Percentiles rank a stretch among this genome's conserved stretches.
These are phyloP conservation scores for Perca flavescens DNA, from an alignment of 2,113 vertebrate genomes.

Conservation along the genomic window DNA sequence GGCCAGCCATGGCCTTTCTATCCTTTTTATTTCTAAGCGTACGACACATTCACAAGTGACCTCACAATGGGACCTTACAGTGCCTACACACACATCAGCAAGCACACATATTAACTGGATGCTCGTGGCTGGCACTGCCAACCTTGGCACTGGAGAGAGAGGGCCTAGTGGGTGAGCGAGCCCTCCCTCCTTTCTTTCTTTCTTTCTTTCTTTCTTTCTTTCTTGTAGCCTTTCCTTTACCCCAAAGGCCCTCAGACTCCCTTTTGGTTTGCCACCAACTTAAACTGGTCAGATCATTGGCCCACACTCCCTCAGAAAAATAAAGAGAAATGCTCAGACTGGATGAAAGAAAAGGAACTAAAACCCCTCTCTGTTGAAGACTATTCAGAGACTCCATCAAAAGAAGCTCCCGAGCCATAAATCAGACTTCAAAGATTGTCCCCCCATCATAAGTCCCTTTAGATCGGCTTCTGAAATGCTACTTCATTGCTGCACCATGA, in stretches of 20 bases:
- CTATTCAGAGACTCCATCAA: constrained; percentile 69
- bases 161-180: constrained; percentile 58
- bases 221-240: constrained; percentile 40
- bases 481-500: constrained; percentile 53
- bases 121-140: constrained; percentile 80
- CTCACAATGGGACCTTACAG: constrained; percentile 69
- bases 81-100: constrained; percentile 52
- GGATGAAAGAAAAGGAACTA: constrained; percentile 71
- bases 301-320: constrained; percentile 26
- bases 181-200: neutral
- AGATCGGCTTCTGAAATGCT: constrained; percentile 54
- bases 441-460: constrained; percentile 42
- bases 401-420: constrained; percentile 63
- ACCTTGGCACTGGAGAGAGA: constrained; percentile 62
- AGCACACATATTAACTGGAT: constrained; percentile 54
- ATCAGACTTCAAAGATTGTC: constrained; percentile 74
- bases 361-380: constrained; percentile 63
- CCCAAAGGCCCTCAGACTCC: constrained; percentile 30
- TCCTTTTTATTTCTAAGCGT: neutral
- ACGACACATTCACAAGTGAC: constrained; percentile 51
- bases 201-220: no score
- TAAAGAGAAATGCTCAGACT: constrained; percentile 31
- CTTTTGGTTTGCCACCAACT: constrained; percentile 23
- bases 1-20: no score
- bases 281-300: constrained; percentile 28